phyloP scores from a whole-genome alignment of 2,888 invertebrate genomes.

The Vanessa cardui region DNA sequence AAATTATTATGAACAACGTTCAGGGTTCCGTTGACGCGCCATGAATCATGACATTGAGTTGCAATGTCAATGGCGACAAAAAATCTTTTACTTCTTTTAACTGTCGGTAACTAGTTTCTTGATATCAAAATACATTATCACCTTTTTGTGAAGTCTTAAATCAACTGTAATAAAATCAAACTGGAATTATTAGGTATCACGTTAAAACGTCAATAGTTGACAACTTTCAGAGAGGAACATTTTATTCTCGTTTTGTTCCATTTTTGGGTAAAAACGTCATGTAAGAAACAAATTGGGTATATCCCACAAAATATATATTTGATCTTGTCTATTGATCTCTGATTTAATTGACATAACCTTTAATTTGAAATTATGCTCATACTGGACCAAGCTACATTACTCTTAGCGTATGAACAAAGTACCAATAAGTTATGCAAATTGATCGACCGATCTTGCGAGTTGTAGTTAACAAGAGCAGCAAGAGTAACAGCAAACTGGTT shows the following conservation, averaged over 20 bases:
- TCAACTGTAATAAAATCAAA: not conserved
- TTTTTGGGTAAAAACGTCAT: too few species aligned
- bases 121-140: not conserved
- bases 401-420: not conserved
- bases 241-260: too few species aligned
- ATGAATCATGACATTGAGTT: constrained; percentile 32
- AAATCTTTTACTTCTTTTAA: not conserved
- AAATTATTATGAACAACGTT: not conserved
- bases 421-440: constrained; percentile 10
- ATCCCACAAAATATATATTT: not conserved
- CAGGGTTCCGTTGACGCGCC: constrained; percentile 19
- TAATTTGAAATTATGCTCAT: too few species aligned
- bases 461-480: constrained; percentile 8
- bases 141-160: not conserved
- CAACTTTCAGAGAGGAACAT: too few species aligned
- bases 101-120: constrained; percentile 7
- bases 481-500: constrained; percentile 33
- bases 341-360: too few species aligned
- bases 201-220: too few species aligned
- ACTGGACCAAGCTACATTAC: too few species aligned
- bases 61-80: constrained; percentile 24
- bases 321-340: not conserved
- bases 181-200: not conserved
- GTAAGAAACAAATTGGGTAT: not conserved
- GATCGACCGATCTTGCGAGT: not conserved